Evolutionary conservation across 2,888 invertebrate genomes (phyloP).

Genomic region (Drosophila percnosoma): DNA sequence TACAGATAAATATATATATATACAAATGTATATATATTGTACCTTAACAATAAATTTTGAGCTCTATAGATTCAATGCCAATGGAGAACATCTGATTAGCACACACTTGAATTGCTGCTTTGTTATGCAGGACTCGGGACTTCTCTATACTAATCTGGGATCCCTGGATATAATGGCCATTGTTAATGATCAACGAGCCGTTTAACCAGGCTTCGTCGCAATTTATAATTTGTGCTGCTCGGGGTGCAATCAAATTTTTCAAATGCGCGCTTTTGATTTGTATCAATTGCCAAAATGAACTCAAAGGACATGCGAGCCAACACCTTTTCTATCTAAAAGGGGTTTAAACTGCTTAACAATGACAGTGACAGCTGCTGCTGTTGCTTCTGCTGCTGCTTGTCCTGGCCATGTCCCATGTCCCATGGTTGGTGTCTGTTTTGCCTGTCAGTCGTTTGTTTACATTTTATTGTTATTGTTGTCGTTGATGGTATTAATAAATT

Average conservation of each 20-base stretch:
- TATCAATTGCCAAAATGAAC: constrained; percentile 53
- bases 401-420: not conserved
- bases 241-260: constrained; percentile 61
- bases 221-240: constrained; percentile 66
- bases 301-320: constrained; percentile 59
- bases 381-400: constrained; percentile 3
- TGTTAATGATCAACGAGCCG: constrained; percentile 57
- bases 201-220: constrained; percentile 43
- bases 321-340: constrained; percentile 58
- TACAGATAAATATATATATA: not conserved
- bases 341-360: constrained; percentile 40
- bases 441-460: constrained; percentile 74
- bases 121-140: constrained; percentile 26
- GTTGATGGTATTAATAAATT: constrained; percentile 81
- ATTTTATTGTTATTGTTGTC: constrained; percentile 81
- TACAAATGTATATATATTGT: constrained; percentile 12
- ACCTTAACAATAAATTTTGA: constrained; percentile 45
- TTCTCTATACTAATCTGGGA: constrained; percentile 4
- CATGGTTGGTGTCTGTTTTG: constrained; percentile 21
- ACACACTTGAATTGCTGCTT: constrained; percentile 61
- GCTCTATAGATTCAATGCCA: constrained; percentile 35
- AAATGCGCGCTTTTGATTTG: constrained; percentile 70
- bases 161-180: constrained; percentile 30
- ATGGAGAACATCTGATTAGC: constrained; percentile 58
- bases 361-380: constrained; percentile 33